Base-by-base conservation (phyloP, 37 sponge, comb jelly and placozoan species). In the Chondrosia reniformis region DNA sequence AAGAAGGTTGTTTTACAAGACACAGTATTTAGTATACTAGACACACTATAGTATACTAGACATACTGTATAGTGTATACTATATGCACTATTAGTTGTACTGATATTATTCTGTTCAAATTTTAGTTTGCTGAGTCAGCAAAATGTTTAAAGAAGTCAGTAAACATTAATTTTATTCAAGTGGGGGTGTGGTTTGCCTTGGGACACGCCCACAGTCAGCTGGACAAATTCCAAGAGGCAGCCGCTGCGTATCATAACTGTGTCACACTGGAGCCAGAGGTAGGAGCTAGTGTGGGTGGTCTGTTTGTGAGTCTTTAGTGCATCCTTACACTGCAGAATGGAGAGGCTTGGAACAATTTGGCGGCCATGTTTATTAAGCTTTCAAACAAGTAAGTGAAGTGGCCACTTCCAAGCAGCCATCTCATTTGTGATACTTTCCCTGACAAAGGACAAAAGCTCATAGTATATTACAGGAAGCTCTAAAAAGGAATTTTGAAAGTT, bases 341-440 rank as follows among this genome's bases (percentile, higher is more conserved):
- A 33, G 89, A 97, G 49, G 91, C 89, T 19, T 97, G 97, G 97
- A 93, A 84, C 78, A 97, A 97, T 55, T 59, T 97, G 44, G 91
- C 92, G 38, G 83, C 89, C 33, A 76, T 63, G 22, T 84, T 83
- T 39, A 52, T 94, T 31, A 88, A 76, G 83, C 89, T 54, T 66
- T 86, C 80, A 13, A 84, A 97, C 37, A 88, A 90, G 94, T 94
- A 43, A 67, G 74, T 59, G 34, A 44, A 46, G 21, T 17, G 7
- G 49, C 25, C 15, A 49, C 15, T 49, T 10, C 15, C 10, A 10
- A 15, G 52, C 15, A 15, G 52, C 10, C 52, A 10, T 15, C 52
- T 49, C 52, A 19, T 49, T 19, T 19, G 15, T 49, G 15, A 49
- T 30, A 59, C 61, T 59, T 59, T 59, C 61, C 28, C 10, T 76